Base-by-base conservation (phyloP, 2,888 invertebrate species). In the Ichneumon xanthorius region DNA sequence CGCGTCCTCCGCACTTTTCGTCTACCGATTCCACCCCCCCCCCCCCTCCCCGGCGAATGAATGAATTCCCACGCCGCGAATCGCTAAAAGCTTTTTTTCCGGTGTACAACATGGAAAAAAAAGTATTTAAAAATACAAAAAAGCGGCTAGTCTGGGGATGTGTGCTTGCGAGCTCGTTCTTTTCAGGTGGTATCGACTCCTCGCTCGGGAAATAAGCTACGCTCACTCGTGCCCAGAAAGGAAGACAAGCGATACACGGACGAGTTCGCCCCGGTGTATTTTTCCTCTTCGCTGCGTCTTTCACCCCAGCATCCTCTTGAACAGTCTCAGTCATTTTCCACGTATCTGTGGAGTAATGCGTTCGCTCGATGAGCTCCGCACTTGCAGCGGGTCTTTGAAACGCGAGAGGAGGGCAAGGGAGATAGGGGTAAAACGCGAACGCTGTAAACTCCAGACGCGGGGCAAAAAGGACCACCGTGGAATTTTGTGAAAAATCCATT, bases 11-110 rank as follows among this genome's bases (percentile, higher is more conserved):
- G 45, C 80, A 68, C 72, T 73, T 71, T 55, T 77, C 65, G 77
- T 72, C 73, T 82, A 67, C 65, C 61, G 75, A 75, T 22, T 40
- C 65, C 26, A 22, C 55, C 40, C 16, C 50, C 26, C 7, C 9
- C 45, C 40, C 19, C 40, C 26, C 22, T 30, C 45, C 48, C 55
- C 50, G 78, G 76, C 85, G 84, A 80, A 80, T 87, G 87, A 90
- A 90, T 89, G 86, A 83, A 86, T 81, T 84, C 65, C 48, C 45
- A 14, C 4, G 14, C 72, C 76, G 76, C 86, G 87, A 88, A 87
- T 88, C 85, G 89, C 88, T 88, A 85, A 90, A 90, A 89, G 89
- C 89, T 82, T 83, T 89, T 88, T 89, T 87, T 88, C 75, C 86
- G 45, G 71, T 26, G 55, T 30, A 50, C 33, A 33, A 72, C 73